These are phyloP conservation scores for Elephantulus edwardii DNA, from an alignment of 2,113 vertebrate species.

Conservation along the genomic window DNA sequence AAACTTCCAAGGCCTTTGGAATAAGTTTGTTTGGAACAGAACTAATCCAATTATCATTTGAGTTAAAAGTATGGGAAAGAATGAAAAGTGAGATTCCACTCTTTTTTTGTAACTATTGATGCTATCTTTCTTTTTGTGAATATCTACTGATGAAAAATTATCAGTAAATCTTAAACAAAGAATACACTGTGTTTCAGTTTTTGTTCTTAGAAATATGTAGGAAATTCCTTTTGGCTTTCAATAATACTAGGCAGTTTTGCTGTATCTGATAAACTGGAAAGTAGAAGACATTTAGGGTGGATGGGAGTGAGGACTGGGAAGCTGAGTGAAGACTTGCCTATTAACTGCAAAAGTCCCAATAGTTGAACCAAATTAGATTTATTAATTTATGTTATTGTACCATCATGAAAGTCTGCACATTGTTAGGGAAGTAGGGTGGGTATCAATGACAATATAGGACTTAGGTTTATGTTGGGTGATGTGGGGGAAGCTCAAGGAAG, in stretches of 20 bases:
- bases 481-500: not conserved
- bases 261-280: not conserved
- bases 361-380: not conserved
- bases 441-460: not conserved
- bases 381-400: not conserved
- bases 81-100: not conserved
- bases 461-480: not conserved
- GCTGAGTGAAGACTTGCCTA: not conserved
- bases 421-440: not conserved
- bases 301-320: not conserved
- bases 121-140: constrained; percentile 36
- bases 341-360: not conserved
- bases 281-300: not conserved
- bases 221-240: constrained; percentile 66
- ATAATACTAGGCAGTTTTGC: not conserved
- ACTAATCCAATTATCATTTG: not conserved
- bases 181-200: not conserved
- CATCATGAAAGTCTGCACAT: too few species aligned
- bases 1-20: not conserved
- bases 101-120: too few species aligned
- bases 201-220: constrained; percentile 57
- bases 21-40: constrained; percentile 40
- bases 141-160: not conserved
- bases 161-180: not conserved
- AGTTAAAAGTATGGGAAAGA: not conserved